Evolutionary conservation across 2,113 vertebrate species (phyloP).

Genomic region (Aphyosemion australe): DNA sequence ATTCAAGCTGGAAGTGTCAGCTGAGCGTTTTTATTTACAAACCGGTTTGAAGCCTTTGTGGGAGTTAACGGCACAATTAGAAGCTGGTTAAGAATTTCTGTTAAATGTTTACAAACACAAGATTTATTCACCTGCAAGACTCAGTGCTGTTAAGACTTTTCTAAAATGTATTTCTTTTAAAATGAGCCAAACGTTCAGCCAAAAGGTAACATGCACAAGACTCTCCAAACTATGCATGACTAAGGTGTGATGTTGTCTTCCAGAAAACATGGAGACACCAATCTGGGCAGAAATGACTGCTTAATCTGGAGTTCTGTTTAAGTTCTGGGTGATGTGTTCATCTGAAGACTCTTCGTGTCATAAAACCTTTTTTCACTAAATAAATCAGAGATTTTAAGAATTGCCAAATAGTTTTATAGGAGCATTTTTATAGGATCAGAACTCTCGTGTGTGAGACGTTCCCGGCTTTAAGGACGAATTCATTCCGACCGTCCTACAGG

Average conservation of each 20-base stretch:
- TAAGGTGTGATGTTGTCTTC: conserved; percentile 5
- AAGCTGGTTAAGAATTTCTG: background rate
- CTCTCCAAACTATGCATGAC: conserved; percentile 44
- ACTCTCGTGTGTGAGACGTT: conserved; percentile 9
- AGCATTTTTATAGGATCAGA: conserved; percentile 39
- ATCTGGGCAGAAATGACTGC: background rate
- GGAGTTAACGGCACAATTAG: conserved; percentile 3
- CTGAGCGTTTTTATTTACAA: conserved; percentile 5
- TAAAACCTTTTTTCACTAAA: background rate
- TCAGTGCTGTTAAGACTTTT: background rate
- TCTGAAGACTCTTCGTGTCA: conserved; percentile 22
- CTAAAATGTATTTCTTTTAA: conserved; percentile 1
- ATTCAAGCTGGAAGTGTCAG: background rate
- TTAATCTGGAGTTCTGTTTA: conserved; percentile 4
- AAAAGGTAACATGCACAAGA: conserved; percentile 1
- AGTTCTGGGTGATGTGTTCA: conserved; percentile 19
- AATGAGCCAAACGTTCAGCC: conserved; percentile 41
- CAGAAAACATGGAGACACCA: background rate
- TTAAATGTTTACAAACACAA: background rate
- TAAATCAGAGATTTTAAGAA: conserved; percentile 12
- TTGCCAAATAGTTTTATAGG: conserved; percentile 46
- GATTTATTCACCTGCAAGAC: background rate
- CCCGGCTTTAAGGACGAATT: conserved; percentile 11
- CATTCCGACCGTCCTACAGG: background rate
- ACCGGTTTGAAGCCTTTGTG: background rate